A percentile compares a stretch with the other conserved stretches of the same genome.
These are phyloP conservation scores for Drosophila carrolli DNA, from an alignment of 1,140 invertebrate species.

Conservation along the genomic window DNA sequence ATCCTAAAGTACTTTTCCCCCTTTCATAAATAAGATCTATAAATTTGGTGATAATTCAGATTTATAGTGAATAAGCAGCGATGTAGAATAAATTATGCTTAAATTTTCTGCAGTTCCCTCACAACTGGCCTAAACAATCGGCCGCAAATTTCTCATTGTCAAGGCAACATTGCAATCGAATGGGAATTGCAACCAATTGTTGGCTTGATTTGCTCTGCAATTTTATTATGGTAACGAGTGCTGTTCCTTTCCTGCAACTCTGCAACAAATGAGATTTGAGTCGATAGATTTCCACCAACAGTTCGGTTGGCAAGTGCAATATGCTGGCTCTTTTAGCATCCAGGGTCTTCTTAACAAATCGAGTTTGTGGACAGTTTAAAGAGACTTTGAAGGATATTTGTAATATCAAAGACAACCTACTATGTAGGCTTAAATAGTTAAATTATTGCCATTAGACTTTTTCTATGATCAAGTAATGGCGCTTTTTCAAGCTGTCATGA, in stretches of 20 bases:
- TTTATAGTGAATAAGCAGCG: background rate
- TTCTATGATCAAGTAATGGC: too few species aligned
- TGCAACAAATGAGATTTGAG: constrained; percentile 54
- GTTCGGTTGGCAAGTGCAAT: constrained; percentile 29
- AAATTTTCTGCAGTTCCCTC: background rate
- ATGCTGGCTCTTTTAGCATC: constrained; percentile 10
- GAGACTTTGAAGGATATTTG: too few species aligned
- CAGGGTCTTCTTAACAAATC: constrained; percentile 19
- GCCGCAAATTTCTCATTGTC: constrained; percentile 41
- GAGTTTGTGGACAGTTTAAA: background rate
- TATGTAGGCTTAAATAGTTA: too few species aligned
- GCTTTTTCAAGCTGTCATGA: background rate
- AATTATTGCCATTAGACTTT: too few species aligned
- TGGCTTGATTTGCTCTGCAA: constrained; percentile 67
- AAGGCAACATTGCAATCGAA: constrained; percentile 12
- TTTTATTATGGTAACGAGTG: constrained; percentile 68
- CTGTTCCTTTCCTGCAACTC: background rate
- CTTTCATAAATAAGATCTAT: background rate
- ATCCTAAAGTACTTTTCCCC: too few species aligned
- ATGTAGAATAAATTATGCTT: background rate
- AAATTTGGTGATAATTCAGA: background rate
- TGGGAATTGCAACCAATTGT: constrained; percentile 53
- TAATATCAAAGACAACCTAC: too few species aligned
- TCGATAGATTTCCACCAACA: constrained; percentile 36
- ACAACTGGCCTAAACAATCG: constrained; percentile 13